Conservation (phyloP, 1,140 invertebrate species). For the Hypsibius dujardini region DNA sequence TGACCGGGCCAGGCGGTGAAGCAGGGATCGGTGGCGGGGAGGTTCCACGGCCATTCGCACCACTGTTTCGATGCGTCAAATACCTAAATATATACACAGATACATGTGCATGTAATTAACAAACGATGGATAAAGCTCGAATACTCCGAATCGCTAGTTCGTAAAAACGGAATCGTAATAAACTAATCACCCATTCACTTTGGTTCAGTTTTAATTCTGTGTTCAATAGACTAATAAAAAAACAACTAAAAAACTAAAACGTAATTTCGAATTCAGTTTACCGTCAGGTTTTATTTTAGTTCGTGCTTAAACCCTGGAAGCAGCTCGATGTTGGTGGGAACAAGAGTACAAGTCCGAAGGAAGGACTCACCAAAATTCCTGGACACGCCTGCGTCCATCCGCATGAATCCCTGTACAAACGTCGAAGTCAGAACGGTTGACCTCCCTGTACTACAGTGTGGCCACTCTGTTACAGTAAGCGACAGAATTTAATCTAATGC, state of each 20-base stretch:
- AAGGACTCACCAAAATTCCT: background rate
- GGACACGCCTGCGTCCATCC: conserved; percentile 2
- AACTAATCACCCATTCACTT: background rate
- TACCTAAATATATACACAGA: background rate
- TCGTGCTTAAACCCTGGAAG: too few species aligned
- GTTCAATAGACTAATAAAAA: too few species aligned
- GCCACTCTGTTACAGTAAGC: too few species aligned
- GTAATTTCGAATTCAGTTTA: too few species aligned
- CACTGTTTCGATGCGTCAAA: background rate
- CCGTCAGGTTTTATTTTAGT: too few species aligned
- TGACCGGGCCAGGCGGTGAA: background rate
- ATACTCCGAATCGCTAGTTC: background rate
- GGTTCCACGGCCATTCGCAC: conserved; percentile 3
- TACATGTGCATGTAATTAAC: background rate
- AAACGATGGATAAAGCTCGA: background rate
- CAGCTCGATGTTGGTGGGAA: too few species aligned
- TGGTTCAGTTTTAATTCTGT: background rate
- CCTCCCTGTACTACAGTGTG: too few species aligned
- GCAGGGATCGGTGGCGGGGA: background rate
- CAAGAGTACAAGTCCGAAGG: too few species aligned
- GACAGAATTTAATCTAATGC: too few species aligned
- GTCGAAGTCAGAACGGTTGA: too few species aligned
- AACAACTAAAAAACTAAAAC: too few species aligned
- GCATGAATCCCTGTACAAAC: background rate
- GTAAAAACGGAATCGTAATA: background rate